phyloP scores from a whole-genome alignment of 2,888 invertebrate species.

The Drosophila nigricruria region DNA sequence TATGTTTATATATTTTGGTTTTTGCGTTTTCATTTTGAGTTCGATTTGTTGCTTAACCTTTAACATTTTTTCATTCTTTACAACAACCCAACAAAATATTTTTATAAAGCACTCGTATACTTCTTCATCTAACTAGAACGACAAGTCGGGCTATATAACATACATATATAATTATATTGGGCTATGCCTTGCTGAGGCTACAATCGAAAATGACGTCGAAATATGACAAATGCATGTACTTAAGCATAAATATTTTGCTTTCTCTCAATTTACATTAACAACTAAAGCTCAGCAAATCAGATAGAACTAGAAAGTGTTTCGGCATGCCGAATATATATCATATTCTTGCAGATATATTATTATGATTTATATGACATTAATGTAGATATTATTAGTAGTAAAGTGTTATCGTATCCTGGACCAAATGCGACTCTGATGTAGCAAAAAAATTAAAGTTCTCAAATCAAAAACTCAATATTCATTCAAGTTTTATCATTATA shows the following conservation, averaged over 20 bases:
- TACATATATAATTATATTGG: conserved; percentile 15
- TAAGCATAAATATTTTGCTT: conserved; percentile 50
- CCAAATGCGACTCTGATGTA: too few species aligned
- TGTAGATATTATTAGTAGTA: neutral
- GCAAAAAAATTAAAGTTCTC: too few species aligned
- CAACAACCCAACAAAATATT: conserved; percentile 36
- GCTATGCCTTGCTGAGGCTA: conserved; percentile 12
- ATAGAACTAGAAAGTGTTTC: neutral
- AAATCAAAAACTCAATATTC: too few species aligned
- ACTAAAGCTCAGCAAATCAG: conserved; percentile 18
- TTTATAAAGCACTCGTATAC: conserved; percentile 57
- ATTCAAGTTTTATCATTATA: too few species aligned
- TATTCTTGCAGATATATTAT: conserved; percentile 22
- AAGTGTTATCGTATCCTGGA: too few species aligned
- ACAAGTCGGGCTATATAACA: conserved; percentile 17
- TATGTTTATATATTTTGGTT: conserved; percentile 21
- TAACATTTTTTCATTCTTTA: conserved; percentile 38
- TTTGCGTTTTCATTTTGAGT: conserved; percentile 50
- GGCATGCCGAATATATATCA: conserved; percentile 19
- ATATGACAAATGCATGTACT: conserved; percentile 46
- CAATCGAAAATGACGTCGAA: conserved; percentile 34
- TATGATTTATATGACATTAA: neutral
- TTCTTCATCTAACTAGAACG: conserved; percentile 51
- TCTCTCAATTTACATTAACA: conserved; percentile 33
- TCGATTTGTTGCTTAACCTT: conserved; percentile 47